phyloP scores from a whole-genome alignment of 2,797 vertebrate species.

The Sorex maritimensis region DNA sequence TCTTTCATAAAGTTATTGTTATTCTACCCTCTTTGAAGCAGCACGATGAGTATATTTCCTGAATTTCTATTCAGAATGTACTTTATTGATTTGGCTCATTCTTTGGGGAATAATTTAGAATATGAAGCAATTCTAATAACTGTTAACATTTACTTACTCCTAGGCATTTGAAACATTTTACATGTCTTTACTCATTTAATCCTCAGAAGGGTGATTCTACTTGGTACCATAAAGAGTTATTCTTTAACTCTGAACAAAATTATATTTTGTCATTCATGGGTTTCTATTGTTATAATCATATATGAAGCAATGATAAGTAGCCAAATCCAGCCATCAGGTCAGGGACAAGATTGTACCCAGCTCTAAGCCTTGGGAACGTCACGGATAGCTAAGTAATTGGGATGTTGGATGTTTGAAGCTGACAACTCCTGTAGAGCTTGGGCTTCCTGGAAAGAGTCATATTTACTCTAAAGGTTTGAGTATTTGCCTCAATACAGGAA shows the following conservation, averaged over 20 bases:
- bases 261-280: constrained; percentile 36
- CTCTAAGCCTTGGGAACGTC: background rate
- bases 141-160: background rate
- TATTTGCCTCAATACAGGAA: background rate
- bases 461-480: constrained; percentile 18
- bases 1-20: constrained; percentile 61
- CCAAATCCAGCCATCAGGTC: constrained; percentile 35
- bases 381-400: constrained; percentile 23
- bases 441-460: constrained; percentile 2
- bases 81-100: constrained; percentile 39
- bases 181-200: background rate
- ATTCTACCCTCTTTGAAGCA: background rate
- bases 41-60: constrained; percentile 41
- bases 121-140: constrained; percentile 56
- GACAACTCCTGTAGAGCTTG: constrained; percentile 23
- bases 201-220: background rate
- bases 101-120: constrained; percentile 36
- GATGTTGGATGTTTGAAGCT: constrained; percentile 1
- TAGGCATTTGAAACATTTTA: constrained; percentile 55
- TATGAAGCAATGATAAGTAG: constrained; percentile 52
- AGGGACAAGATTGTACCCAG: constrained; percentile 4
- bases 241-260: constrained; percentile 48
- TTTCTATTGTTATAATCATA: constrained; percentile 50
- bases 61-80: constrained; percentile 39
- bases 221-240: background rate